Evolutionary conservation across 2,888 invertebrate species (phyloP), one percentile per base, ranked within the genome.

Genomic region (Caenorhabditis wallacei): DNA sequence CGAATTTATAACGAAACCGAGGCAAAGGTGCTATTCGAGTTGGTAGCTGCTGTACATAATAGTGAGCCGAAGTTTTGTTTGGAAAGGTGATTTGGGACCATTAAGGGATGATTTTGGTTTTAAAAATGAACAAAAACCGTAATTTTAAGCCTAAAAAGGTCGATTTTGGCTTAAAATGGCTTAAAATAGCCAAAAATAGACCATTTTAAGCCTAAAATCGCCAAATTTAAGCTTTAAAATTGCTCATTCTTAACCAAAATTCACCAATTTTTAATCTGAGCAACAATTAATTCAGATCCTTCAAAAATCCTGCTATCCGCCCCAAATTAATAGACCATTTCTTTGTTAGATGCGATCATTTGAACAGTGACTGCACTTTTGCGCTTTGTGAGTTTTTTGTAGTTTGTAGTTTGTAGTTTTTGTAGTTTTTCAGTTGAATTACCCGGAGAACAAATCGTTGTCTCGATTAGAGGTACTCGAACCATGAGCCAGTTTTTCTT

Each of bases 401-500:
- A n/a, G n/a, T n/a, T n/a, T n/a, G n/a, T n/a, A n/a, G n/a, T n/a
- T n/a, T n/a, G n/a, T n/a, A n/a, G n/a, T n/a, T n/a, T n/a, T n/a
- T n/a, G n/a, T n/a, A n/a, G n/a, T 51, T 2, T 69, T 71, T 20
- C 53, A 71, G 71, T 68, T 7, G 72, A 80, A 22, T 13, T 72
- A 8, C 57, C 72, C 26, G 30, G 7, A 10, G 35, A 53, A 30
- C 66, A 46, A 46, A 20, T 80, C 22, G 56, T 75, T 1, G 59
- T 80, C 1, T 68, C 74, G 8, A 56, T 75, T 5, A 61, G 80
- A 18, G 80, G 80, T 11, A 80, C 80, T 2, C 61, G 75, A 2
- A 56, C 80, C 1, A 69, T 75, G 68, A 68, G 69, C 5, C 80
- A 80, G n/a, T 75, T 80, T 22, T 80, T 80, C 46, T 80, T 75